Evolutionary conservation across 2,797 vertebrate genomes (phyloP), one percentile per base, ranked within the genome.

Genomic region (Bradypodion pumilum): DNA sequence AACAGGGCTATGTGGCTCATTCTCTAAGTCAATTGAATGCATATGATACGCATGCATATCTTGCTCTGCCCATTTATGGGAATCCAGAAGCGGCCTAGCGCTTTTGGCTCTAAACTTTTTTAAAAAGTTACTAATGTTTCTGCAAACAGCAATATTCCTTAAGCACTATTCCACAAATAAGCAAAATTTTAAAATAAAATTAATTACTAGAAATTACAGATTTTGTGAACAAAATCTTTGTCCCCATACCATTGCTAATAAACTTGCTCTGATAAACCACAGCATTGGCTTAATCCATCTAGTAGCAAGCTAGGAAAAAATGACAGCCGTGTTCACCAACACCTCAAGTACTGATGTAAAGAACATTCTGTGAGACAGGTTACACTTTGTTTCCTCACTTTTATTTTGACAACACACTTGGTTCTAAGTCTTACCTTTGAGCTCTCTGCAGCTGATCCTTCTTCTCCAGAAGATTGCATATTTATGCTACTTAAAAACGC

Each of bases 401-500:
- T 88, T 23, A 85, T 29, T 90, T 85, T 74, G 76, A 85, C 63
- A 86, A 3, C 21, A 76, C 79, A 52, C 85, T 81, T 0, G 6
- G 0, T 23, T 23, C 60, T 73, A 85, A 42, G 40, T 81, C 89
- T 37, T 93, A 90, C 97, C 97, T 97, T 94, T 56, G 96, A 95
- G 82, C 95, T 93, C 74, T 90, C 95, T 13, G 94, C 90, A 74
- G 86, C 88, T 75, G 90, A 76, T 23, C 89, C 91, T 83, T 95
- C 95, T 89, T 95, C 95, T 90, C 19, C 89, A 90, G 93, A 66
- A 91, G 94, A 63, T 80, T 92, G 44, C 86, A 94, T 85, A 88
- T 93, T 95, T 88, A 95, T 91, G 32, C 94, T 94, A 89, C 89
- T 94, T 82, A 97, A 92, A 94, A 97, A 92, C 0, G 95, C 89